Evolutionary conservation across 2,888 invertebrate species (phyloP).

Genomic region (Drymonia ruficornis): DNA sequence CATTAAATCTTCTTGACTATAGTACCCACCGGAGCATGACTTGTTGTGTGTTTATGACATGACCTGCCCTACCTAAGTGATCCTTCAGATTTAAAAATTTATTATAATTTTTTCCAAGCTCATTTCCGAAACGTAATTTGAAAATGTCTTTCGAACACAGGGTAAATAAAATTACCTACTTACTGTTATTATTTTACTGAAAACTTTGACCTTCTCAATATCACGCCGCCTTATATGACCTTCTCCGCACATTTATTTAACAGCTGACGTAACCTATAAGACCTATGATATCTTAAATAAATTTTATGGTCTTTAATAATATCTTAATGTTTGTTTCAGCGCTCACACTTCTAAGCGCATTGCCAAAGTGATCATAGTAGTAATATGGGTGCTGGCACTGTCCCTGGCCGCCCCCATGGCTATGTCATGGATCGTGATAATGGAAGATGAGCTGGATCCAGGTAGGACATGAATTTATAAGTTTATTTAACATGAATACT

Average conservation of each 20-base stretch:
- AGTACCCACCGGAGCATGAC: too few species aligned
- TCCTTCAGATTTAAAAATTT: too few species aligned
- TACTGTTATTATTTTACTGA: too few species aligned
- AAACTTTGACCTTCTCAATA: not conserved
- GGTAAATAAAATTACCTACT: too few species aligned
- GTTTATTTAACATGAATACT: too few species aligned
- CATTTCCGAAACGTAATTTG: too few species aligned
- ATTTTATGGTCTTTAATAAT: constrained; percentile 5
- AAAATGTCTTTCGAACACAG: too few species aligned
- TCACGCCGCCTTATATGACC: not conserved
- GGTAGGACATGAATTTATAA: constrained; percentile 47
- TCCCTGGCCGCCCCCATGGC: constrained; percentile 89
- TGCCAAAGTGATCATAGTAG: constrained; percentile 89
- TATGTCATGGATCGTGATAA: constrained; percentile 84
- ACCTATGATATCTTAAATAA: not conserved
- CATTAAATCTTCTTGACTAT: too few species aligned
- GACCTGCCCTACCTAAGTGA: too few species aligned
- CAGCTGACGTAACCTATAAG: constrained; percentile 1
- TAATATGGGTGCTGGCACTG: constrained; percentile 90
- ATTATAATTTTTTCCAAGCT: too few species aligned
- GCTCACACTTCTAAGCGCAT: constrained; percentile 89
- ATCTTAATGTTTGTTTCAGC: constrained; percentile 73
- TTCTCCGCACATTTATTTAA: not conserved
- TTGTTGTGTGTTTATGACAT: too few species aligned
- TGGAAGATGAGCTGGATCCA: constrained; percentile 74